Base-by-base conservation (phyloP, 2,888 invertebrate genomes). In the Latrodectus hesperus region DNA sequence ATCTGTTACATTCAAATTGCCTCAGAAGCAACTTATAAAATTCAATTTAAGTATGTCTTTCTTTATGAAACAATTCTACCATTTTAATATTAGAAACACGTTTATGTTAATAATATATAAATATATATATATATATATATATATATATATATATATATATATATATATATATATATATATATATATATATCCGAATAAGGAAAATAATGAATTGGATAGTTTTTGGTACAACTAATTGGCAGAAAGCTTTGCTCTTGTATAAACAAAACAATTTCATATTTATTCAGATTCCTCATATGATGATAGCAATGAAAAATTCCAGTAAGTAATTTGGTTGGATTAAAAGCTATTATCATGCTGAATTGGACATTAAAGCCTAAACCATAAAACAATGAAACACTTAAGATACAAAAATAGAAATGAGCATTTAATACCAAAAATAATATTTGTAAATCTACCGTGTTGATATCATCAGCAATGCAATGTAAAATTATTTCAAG, bases 391-490 rank as follows among this genome's bases (percentile, higher is more conserved):
- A 67, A 67, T 67, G n/a, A 67, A 67, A 67, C 3, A 4, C n/a
- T 67, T 67, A 67, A 2, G n/a, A 67, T 67, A 67, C 67, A 67
- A n/a, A 67, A 67, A 67, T 67, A 67, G 67, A 67, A 67, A n/a
- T 67, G 67, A n/a, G 22, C n/a, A 67, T 67, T 67, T 67, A 67
- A 4, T 67, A 67, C 67, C 67, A 10, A n/a, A 67, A 67, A 67
- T 14, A 4, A 67, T 1, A 67, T 67, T 67, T 67, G 2, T 67
- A 67, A 22, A 67, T 67, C 67, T 67, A n/a, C 67, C 67, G n/a
- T 67, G 67, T 67, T n/a, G 67, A 67, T 67, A n/a, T 67, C 67
- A n/a, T 67, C 67, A 67, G 67, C 10, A 73, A 14, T 73, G 73
- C 12, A 52, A 51, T 49, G 52, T 51, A 73, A 73, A 73, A 73